Base-by-base conservation (phyloP, 2,888 invertebrate genomes). In the Leuctra nigra region DNA sequence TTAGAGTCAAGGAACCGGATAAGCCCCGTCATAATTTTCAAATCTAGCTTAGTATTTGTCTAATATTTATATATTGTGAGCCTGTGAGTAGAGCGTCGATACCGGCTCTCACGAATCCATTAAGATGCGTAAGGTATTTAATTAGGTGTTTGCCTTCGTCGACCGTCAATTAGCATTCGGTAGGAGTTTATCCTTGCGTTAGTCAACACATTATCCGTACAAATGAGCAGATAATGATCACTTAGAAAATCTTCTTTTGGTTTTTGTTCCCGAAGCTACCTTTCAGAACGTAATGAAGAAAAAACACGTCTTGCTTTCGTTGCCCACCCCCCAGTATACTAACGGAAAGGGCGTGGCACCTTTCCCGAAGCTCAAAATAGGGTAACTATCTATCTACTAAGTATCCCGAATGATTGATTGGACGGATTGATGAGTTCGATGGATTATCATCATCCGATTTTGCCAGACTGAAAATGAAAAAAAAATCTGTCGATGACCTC, bases 311-410 rank as follows among this genome's bases (percentile, higher is more conserved):
- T 38, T 9, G 20, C 29, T 11, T 29, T 41, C 41, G 14, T 20
- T 33, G 33, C 35, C n/a, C 35, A 7, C 11, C 9, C 35, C 18
- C 50, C 50, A 22, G n/a, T n/a, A n/a, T n/a, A n/a, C n/a, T 47
- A 50, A 35, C 50, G 50, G 50, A 50, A 35, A 50, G 50, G 50
- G 50, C 50, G 50, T 50, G 50, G 50, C 18, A 50, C 33, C 22
- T 44, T 47, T n/a, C 50, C 13, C 35, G 35, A 18, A 22, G 50
- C 33, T 33, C 50, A 50, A 50, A 39, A 50, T 35, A 35, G 23
- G 41, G 50, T 33, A 50, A 50, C 33, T 50, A 35, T 35, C 35
- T 50, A 50, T 50, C 50, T 50, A 35, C 50, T 11, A 50, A 44
- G 20, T 33, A 35, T 48, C 16, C 18, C 20, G 35, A 29, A 50